Base-by-base conservation (phyloP, 2,888 invertebrate species). In the Parnassius apollo region DNA sequence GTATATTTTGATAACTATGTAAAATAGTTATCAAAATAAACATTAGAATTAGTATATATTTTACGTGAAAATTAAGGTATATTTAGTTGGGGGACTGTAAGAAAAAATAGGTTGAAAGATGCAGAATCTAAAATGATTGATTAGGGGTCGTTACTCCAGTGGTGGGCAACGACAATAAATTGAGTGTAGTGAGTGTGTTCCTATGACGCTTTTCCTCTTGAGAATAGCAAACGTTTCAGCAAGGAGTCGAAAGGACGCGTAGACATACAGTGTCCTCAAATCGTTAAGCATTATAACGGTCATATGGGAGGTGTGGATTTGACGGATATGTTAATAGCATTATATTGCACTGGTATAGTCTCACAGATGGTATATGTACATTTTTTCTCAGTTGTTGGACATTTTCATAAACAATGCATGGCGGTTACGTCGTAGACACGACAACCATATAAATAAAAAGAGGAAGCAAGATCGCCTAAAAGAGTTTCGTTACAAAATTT, bases 251-350 rank as follows among this genome's bases (percentile, higher is more conserved):
- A 63, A 65, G 9, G 58, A 61, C 58, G 52, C 25, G 56, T 69
- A 1, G 65, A 69, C 55, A 42, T 69, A 59, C 9, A 45, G 42
- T 71, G 71, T 44, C 70, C 73, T n/a, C 56, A 69, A 54, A 53
- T 74, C 2, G 70, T 73, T 9, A 67, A 66, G 59, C 61, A 70
- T 35, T 71, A 72, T 53, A 74, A 72, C 64, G 65, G 65, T 12
- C 69, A 71, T 50, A 70, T 72, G 72, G 69, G 70, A 44, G 72
- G 70, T 54, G 71, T 71, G 9, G 70, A 70, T 61, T 61, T 70
- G 51, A 55, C 67, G 1, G 51, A 52, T 65, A 35, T 35, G 35
- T 7, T 35, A 35, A 35, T 35, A 35, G 35, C 35, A 35, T 35
- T 35, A 35, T 35, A 67, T 59, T 49, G 65, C 12, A 72, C 68